These are phyloP conservation scores for Stegodyphus mimosarum DNA, from an alignment of 1,140 invertebrate genomes.

Conservation along the genomic window DNA sequence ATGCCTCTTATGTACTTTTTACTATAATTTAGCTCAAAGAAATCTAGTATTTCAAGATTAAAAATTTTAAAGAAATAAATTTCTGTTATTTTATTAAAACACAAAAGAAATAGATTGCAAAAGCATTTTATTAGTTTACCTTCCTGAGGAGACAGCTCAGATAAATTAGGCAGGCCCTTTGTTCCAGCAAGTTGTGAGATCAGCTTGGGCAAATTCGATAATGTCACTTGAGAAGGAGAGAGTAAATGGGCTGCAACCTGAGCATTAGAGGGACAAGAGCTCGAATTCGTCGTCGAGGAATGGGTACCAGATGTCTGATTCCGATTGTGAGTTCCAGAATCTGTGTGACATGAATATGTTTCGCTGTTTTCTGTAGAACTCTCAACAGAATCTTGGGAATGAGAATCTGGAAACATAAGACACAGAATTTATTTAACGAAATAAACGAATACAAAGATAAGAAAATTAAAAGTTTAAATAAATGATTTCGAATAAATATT, in stretches of 20 bases:
- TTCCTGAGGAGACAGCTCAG: constrained; percentile 72
- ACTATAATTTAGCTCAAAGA: too few relatives aligned
- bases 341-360: not conserved
- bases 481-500: too few relatives aligned
- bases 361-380: constrained; percentile 47
- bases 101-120: too few relatives aligned
- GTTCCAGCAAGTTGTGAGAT: constrained; percentile 72
- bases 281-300: constrained; percentile 25
- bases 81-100: too few relatives aligned
- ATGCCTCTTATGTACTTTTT: too few relatives aligned
- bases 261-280: constrained; percentile 68
- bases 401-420: constrained; percentile 7
- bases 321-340: constrained; percentile 59
- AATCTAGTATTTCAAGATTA: too few relatives aligned
- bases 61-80: too few relatives aligned
- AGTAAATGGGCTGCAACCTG: constrained; percentile 71
- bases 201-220: constrained; percentile 70
- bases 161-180: constrained; percentile 65
- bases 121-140: constrained; percentile 21
- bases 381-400: constrained; percentile 42
- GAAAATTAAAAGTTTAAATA: too few relatives aligned
- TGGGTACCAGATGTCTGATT: constrained; percentile 62
- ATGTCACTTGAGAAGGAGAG: constrained; percentile 67
- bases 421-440: not conserved
- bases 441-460: too few relatives aligned